phyloP scores from a whole-genome alignment of 2,113 vertebrate species.

The Solenodon paradoxus region DNA sequence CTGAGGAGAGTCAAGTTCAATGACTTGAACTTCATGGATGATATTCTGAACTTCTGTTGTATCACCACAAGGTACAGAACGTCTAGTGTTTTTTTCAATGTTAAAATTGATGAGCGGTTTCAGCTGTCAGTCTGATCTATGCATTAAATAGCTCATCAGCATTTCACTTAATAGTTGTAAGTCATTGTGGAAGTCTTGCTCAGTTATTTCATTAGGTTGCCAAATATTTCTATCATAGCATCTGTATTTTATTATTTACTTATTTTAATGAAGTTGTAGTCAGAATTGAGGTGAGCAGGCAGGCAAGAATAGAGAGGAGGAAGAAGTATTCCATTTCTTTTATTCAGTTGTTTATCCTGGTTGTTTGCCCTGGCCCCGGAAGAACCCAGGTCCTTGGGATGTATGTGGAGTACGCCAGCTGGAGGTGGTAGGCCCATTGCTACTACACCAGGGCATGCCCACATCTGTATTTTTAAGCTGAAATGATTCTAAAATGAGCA shows the following conservation, averaged over 20 bases:
- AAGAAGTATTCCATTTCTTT: no score
- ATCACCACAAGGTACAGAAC: neutral
- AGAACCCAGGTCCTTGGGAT: no score
- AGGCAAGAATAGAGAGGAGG: no score
- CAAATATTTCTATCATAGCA: no score
- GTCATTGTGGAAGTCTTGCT: neutral
- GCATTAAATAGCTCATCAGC: neutral
- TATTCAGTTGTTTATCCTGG: no score
- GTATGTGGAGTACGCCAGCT: no score
- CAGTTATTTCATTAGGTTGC: neutral
- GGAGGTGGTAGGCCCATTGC: no score
- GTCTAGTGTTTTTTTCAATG: neutral
- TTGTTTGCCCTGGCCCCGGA: no score
- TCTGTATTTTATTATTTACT: no score
- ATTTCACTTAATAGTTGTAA: neutral
- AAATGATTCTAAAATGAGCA: neutral
- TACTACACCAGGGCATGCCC: no score
- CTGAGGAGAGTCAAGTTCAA: neutral
- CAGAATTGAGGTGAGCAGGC: no score
- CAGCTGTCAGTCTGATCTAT: neutral
- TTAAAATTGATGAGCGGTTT: neutral
- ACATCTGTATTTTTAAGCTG: neutral
- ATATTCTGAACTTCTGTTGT: neutral
- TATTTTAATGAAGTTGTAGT: no score
- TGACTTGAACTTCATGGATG: neutral